Evolutionary conservation across 2,888 invertebrate genomes (phyloP).

Genomic region (Ecliptopera silaceata): DNA sequence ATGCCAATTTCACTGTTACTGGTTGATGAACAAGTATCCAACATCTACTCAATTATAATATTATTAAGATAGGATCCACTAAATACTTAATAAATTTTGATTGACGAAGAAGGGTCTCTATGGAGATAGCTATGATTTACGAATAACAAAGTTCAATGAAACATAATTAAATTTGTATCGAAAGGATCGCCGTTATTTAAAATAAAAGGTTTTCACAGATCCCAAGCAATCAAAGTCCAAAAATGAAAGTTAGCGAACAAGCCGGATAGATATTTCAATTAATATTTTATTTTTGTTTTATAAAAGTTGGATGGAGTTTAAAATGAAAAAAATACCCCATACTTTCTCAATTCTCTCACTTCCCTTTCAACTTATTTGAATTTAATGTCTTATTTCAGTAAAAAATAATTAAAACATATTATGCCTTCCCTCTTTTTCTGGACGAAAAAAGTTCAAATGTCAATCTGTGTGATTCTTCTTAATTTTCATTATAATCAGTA

Average conservation of each 20-base stretch:
- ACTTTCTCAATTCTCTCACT: too few species aligned
- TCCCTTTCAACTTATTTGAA: background rate
- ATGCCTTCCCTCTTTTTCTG: too few species aligned
- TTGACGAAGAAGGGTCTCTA: background rate
- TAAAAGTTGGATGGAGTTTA: constrained; percentile 33
- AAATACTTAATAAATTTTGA: background rate
- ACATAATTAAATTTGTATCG: constrained; percentile 41
- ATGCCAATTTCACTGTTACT: too few species aligned
- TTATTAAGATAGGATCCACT: too few species aligned
- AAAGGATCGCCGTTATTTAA: constrained; percentile 34
- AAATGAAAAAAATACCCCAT: background rate
- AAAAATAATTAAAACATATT: too few species aligned
- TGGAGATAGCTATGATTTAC: constrained; percentile 1
- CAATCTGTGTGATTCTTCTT: too few species aligned
- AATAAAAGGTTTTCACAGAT: constrained; percentile 31
- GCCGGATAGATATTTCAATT: constrained; percentile 35
- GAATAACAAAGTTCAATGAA: constrained; percentile 45
- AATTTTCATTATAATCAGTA: too few species aligned
- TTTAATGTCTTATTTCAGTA: background rate
- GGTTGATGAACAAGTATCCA: too few species aligned
- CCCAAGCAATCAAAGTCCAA: constrained; percentile 36
- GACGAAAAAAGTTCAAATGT: too few species aligned
- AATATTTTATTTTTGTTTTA: constrained; percentile 37
- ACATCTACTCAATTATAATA: too few species aligned
- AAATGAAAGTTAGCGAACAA: constrained; percentile 30